Evolutionary conservation across 1,140 invertebrate species (phyloP).

Genomic region (Eupeodes corollae): DNA sequence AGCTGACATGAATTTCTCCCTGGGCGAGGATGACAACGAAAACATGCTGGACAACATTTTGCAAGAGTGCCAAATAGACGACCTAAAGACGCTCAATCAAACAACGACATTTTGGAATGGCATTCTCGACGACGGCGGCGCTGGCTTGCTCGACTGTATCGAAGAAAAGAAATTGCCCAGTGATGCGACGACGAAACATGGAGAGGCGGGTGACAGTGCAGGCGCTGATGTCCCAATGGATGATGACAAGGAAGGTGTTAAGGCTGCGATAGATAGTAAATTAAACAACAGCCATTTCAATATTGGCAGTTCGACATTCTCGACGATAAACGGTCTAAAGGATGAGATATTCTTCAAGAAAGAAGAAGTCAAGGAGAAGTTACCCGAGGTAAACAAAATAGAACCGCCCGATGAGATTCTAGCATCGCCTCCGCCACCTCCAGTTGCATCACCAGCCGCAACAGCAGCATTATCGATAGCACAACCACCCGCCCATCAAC

Average conservation of each 20-base stretch:
- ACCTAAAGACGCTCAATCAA: constrained; percentile 31
- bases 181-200: constrained; percentile 7
- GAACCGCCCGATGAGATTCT: constrained; percentile 8
- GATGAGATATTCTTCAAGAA: constrained; percentile 24
- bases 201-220: constrained; percentile 12
- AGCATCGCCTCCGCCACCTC: background rate
- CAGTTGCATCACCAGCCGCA: constrained; percentile 1
- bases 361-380: constrained; percentile 4
- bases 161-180: constrained; percentile 15
- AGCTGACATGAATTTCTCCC: constrained; percentile 25
- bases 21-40: constrained; percentile 28
- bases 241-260: background rate
- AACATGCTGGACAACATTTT: constrained; percentile 36
- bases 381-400: constrained; percentile 1
- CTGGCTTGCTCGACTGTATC: constrained; percentile 27
- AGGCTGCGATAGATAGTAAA: background rate
- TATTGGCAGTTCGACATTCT: constrained; percentile 9
- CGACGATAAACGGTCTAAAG: background rate
- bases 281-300: background rate
- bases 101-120: constrained; percentile 36
- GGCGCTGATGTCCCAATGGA: constrained; percentile 4
- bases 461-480: constrained; percentile 4
- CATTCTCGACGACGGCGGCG: constrained; percentile 28
- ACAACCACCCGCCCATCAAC: constrained; percentile 19
- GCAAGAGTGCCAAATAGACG: constrained; percentile 34